Base-by-base conservation (phyloP, 2,797 vertebrate species). In the Agapornis canus region DNA sequence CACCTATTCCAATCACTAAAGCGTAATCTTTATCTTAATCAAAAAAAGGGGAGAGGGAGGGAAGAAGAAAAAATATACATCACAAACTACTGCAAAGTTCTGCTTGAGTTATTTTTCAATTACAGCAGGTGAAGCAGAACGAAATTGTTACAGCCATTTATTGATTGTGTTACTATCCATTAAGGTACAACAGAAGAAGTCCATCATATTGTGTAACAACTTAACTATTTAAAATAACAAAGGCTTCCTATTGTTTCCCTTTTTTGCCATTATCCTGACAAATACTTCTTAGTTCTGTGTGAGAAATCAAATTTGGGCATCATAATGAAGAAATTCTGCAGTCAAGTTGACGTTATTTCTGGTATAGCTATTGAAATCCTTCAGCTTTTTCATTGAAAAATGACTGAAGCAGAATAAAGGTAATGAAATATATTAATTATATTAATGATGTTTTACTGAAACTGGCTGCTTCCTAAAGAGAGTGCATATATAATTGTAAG, bases 51-150 rank as follows among this genome's bases (percentile, higher is more conserved):
- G 13, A 5, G 5, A 12, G 6, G 47, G 26, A 23, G 45, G 59
- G 52, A 37, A 82, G 70, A 75, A 87, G 63, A 70, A 88, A 91
- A 97, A 97, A 97, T 86, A 96, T 90, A 96, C 97, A 97, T 94
- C 95, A 76, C 79, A 96, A 96, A 84, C 69, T 82, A 91, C 94
- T 97, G 92, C 96, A 97, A 97, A 98, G 98, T 98, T 99, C 98
- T 98, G 98, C 98, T 98, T 98, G 98, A 98, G 97, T 98, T 99
- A 98, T 98, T 98, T 99, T 99, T 99, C 98, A 99, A 98, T 99
- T 99, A 99, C 97, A 96, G 97, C 98, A 98, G 97, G 97, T 96
- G 98, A 98, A 98, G 98, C 98, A 98, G 98, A 99, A 98, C 98
- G 90, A 98, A 98, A 98, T 98, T 98, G 98, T 98, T 98, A 98